These are phyloP conservation scores for Mormyrus proboscirostris DNA, from an alignment of 2,797 vertebrate genomes.

Conservation along the genomic window DNA sequence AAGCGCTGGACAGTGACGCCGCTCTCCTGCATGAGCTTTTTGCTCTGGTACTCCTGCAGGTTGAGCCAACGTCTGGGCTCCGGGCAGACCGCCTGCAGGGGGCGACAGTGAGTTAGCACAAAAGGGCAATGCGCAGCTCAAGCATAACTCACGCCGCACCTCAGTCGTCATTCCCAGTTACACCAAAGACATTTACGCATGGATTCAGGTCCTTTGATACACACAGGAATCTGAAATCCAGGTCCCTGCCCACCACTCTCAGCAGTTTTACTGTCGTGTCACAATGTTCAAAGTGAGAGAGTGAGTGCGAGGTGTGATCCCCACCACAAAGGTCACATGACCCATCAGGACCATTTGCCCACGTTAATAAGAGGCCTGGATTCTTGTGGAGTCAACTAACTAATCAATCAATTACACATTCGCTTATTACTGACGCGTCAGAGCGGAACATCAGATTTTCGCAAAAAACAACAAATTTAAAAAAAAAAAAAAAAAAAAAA, in stretches of 20 bases:
- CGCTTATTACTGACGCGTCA: not conserved
- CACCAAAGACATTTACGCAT: not conserved
- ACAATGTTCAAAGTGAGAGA: not conserved
- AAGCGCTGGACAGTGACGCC: conserved; percentile 95
- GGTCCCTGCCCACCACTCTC: not conserved
- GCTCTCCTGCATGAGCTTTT: conserved; percentile 94
- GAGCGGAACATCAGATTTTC: not conserved
- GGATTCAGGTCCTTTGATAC: not conserved
- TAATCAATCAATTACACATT: not conserved
- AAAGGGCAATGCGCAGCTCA: not conserved
- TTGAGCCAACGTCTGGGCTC: conserved; percentile 89
- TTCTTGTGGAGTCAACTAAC: not conserved
- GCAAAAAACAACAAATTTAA: not conserved
- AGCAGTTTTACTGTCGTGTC: not conserved
- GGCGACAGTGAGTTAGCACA: not conserved
- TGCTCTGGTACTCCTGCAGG: conserved; percentile 98
- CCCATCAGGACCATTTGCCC: not conserved
- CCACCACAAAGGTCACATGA: not conserved
- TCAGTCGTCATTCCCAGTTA: not conserved
- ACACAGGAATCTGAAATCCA: not conserved
- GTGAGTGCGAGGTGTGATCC: not conserved
- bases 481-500: not conserved
- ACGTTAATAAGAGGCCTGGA: not conserved
- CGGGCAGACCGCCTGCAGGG: conserved; percentile 64
- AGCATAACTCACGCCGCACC: not conserved